Evolutionary conservation across 2,888 invertebrate species (phyloP).

Genomic region (Brassicogethes aeneus): DNA sequence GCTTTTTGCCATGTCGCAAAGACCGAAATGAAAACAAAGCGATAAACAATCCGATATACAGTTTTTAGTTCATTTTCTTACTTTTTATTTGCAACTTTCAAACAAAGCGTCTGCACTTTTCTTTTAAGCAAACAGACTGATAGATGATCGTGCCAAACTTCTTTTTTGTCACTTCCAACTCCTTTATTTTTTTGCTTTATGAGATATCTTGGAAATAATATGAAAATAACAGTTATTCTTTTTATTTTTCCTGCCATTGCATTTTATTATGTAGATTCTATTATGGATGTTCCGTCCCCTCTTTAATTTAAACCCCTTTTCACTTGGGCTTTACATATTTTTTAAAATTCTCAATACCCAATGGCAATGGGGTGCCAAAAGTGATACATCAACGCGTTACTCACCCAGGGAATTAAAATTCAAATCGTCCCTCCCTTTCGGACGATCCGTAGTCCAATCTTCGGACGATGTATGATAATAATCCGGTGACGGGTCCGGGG

Average conservation of each 20-base stretch:
- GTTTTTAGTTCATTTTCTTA: slow-evolving; percentile 39
- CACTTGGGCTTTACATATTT: too few relatives aligned
- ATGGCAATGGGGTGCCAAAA: too few relatives aligned
- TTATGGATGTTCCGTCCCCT: too few relatives aligned
- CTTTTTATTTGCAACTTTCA: slow-evolving; percentile 34
- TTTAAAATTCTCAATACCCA: too few relatives aligned
- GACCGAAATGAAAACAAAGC: slow-evolving; percentile 38
- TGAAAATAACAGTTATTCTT: too few relatives aligned
- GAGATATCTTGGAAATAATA: too few relatives aligned
- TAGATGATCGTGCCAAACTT: slow-evolving; percentile 13
- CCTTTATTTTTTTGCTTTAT: too few relatives aligned
- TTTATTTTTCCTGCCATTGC: too few relatives aligned
- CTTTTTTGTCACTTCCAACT: neutral
- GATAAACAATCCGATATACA: slow-evolving; percentile 38
- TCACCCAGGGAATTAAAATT: slow-evolving; percentile 42
- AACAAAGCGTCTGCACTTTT: slow-evolving; percentile 32
- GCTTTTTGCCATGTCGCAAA: too few relatives aligned
- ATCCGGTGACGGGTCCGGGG: slow-evolving; percentile 20
- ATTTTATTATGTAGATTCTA: too few relatives aligned
- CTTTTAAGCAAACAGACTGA: slow-evolving; percentile 26
- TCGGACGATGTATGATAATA: slow-evolving; percentile 43
- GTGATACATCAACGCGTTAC: slow-evolving; percentile 26
- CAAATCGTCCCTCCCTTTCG: slow-evolving; percentile 31
- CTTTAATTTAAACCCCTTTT: too few relatives aligned
- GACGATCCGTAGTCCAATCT: slow-evolving; percentile 41